Percentiles rank a stretch among this genome's conserved stretches.
phyloP scores from a whole-genome alignment of 2,797 vertebrate genomes.

The Cryptoblepharus egeriae region DNA sequence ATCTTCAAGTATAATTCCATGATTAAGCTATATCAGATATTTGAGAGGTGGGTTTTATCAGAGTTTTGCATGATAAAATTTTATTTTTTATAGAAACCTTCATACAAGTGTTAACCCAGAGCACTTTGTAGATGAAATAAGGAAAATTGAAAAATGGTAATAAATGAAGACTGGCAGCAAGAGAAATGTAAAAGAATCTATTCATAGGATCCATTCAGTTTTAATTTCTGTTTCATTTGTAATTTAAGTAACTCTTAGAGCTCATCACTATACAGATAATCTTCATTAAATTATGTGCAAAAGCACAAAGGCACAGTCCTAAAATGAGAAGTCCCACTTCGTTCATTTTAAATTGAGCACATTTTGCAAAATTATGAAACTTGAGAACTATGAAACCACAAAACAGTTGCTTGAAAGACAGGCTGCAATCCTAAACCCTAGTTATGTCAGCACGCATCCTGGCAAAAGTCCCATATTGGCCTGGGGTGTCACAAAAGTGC shows the following conservation, averaged over 20 bases:
- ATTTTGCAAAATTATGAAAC: neutral
- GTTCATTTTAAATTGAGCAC: neutral
- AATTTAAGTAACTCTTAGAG: neutral
- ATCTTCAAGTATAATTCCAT: constrained; percentile 64
- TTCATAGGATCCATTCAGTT: constrained; percentile 10
- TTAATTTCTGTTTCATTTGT: constrained; percentile 4
- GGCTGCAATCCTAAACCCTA: too few relatives aligned
- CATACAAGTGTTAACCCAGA: constrained; percentile 15
- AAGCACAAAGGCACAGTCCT: neutral
- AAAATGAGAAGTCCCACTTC: neutral
- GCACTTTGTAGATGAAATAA: constrained; percentile 26
- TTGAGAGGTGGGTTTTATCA: constrained; percentile 52
- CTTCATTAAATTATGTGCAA: neutral
- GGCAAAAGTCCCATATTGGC: too few relatives aligned
- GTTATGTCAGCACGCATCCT: too few relatives aligned
- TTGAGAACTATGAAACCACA: too few relatives aligned
- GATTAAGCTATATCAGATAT: constrained; percentile 69
- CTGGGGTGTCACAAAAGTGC: too few relatives aligned
- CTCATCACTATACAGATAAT: neutral
- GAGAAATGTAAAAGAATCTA: constrained; percentile 10
- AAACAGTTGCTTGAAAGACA: too few relatives aligned
- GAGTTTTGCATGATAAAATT: constrained; percentile 29
- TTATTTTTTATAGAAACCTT: constrained; percentile 43
- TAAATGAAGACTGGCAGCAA: constrained; percentile 42
- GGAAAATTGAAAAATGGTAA: constrained; percentile 25